Evolutionary conservation across 1,140 invertebrate species (phyloP).

Genomic region (Eupristina koningsbergeri): DNA sequence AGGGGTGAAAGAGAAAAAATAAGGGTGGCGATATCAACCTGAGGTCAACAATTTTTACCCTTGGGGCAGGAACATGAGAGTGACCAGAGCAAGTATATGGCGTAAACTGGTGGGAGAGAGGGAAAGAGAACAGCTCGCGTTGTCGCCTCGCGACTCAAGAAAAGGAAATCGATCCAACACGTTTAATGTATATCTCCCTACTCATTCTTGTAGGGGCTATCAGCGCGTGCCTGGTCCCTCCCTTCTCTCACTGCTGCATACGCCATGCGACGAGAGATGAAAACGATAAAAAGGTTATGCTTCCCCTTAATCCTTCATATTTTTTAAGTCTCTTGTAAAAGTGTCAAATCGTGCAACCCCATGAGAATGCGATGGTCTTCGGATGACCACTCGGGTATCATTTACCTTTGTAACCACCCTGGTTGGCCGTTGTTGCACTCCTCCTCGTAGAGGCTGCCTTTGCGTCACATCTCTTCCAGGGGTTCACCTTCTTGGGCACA

Average conservation of each 20-base stretch:
- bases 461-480: neutral
- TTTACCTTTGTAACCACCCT: constrained; percentile 13
- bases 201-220: neutral
- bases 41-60: neutral
- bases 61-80: neutral
- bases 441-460: neutral
- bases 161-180: constrained; percentile 66
- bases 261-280: neutral
- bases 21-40: neutral
- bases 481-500: neutral
- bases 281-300: neutral
- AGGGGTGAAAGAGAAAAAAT: neutral
- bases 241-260: neutral
- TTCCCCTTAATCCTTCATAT: neutral
- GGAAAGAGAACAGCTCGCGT: constrained; percentile 42
- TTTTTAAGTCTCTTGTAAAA: neutral
- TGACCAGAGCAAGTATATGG: neutral
- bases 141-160: constrained; percentile 59
- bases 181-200: constrained; percentile 59
- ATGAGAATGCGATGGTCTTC: neutral
- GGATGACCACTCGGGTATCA: neutral
- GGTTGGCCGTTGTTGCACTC: neutral
- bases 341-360: neutral
- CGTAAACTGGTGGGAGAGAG: neutral
- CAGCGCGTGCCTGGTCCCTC: constrained; percentile 34